Evolutionary conservation across 2,797 vertebrate genomes (phyloP), one percentile per base, ranked within the genome.

Genomic region (Lacerta bilineata): DNA sequence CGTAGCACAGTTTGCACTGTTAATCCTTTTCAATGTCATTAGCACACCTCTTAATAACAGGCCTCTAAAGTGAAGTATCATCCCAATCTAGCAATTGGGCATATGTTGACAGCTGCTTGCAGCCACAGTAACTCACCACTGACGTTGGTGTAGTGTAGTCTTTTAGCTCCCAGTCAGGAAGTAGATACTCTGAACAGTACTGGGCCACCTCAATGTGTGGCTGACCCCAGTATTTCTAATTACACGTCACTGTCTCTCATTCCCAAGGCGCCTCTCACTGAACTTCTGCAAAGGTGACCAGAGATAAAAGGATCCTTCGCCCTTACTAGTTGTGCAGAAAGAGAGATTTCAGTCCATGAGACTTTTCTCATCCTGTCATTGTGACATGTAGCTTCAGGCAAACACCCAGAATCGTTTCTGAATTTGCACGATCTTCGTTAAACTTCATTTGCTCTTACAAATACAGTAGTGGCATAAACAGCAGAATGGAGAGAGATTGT

Each of bases 41-140:
- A 69, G 15, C n/a, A 69, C 36, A 85, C 85, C 85, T 80, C 6
- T 71, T 68, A 71, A 80, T 80, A 86, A 71, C 7, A 46, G 46
- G 4, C 61, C 20, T 68, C 64, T 86, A 13, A 66, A 68, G 0
- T 46, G 77, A 71, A 55, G 33, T 17, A 39, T 71, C 29, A 9
- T 66, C 50, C 9, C 23, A 71, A 17, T 79, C n/a, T 55, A 77
- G 25, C n/a, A 68, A 46, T 2, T 66, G 74, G 18, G 41, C 27
- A 36, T 71, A 20, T 39, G 43, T 27, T 86, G 75, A 9, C 18
- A 78, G 46, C 10, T 66, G 8, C 20, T 17, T 68, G 27, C 68
- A n/a, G 43, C 15, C 33, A 71, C 11, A 80, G 27, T 86, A 46
- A 80, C 10, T 71, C 64, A 68, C 29, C 23, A 5, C 29, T 36